phyloP scores from a whole-genome alignment of 2,113 vertebrate genomes.

The Oryzias javanicus region DNA sequence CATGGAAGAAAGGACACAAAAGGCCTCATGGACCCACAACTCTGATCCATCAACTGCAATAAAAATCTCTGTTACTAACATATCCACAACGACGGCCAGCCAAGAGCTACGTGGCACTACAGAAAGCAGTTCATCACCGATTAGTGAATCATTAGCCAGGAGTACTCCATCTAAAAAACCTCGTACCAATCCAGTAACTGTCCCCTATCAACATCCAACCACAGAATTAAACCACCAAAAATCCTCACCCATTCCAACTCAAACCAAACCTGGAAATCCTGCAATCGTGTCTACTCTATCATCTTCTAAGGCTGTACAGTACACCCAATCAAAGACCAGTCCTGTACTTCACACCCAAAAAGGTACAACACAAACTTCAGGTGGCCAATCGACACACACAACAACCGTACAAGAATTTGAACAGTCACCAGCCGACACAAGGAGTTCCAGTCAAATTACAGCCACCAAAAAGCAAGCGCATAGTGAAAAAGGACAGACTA shows the following conservation, averaged over 20 bases:
- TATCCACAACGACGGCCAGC: background rate
- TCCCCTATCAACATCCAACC: background rate
- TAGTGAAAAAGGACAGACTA: background rate
- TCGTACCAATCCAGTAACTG: background rate
- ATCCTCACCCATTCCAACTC: background rate
- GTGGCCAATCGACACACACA: background rate
- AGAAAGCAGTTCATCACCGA: background rate
- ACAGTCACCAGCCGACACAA: background rate
- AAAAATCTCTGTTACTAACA: background rate
- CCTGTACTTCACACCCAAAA: background rate
- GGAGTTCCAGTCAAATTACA: background rate
- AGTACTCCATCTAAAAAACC: background rate
- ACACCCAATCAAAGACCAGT: background rate
- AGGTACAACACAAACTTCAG: background rate
- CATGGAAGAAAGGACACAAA: slow-evolving; percentile 10
- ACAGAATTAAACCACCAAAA: slow-evolving; percentile 1
- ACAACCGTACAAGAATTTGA: background rate
- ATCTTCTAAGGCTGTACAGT: background rate
- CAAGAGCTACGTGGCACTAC: background rate
- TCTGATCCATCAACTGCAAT: slow-evolving; percentile 20
- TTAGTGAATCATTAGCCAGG: background rate
- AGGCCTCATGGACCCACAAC: slow-evolving; percentile 20
- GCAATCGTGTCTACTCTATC: background rate
- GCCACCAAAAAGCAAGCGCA: background rate
- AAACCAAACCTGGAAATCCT: background rate